Evolutionary conservation across 2,797 vertebrate species (phyloP).

Genomic region (Manis crassicaudata): DNA sequence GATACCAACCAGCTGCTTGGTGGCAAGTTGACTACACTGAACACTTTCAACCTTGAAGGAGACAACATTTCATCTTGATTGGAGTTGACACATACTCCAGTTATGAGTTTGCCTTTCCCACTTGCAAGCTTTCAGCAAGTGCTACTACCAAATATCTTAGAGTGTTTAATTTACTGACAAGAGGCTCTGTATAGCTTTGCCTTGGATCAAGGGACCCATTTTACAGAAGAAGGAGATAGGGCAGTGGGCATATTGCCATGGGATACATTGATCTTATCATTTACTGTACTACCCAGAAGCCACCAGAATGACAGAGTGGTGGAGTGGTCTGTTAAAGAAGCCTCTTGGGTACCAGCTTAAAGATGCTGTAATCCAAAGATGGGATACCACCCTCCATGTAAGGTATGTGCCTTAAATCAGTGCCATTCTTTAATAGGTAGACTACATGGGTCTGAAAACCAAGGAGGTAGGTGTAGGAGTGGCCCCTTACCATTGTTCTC

Average conservation of each 20-base stretch:
- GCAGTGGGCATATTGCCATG: neutral
- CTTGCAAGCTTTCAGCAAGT: neutral
- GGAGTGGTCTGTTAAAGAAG: neutral
- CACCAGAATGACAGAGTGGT: neutral
- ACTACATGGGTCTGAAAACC: neutral
- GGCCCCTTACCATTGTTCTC: neutral
- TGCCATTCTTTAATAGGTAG: neutral
- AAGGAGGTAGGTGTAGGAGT: neutral
- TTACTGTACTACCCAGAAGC: neutral
- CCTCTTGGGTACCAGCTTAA: neutral
- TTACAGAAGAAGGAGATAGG: neutral
- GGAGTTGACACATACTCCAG: neutral
- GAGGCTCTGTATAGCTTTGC: neutral
- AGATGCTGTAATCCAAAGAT: neutral
- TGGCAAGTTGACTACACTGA: neutral
- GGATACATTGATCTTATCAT: neutral
- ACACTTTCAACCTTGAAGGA: neutral
- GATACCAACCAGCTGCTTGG: neutral
- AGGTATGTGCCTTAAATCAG: neutral
- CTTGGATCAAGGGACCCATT: neutral
- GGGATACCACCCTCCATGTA: neutral
- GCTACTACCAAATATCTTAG: neutral
- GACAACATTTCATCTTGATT: neutral
- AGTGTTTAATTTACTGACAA: neutral
- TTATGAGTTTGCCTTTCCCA: conserved; percentile 19